Evolutionary conservation across 2,888 invertebrate species (phyloP), one percentile per base, ranked within the genome.

Genomic region (Lasioglossum vierecki): DNA sequence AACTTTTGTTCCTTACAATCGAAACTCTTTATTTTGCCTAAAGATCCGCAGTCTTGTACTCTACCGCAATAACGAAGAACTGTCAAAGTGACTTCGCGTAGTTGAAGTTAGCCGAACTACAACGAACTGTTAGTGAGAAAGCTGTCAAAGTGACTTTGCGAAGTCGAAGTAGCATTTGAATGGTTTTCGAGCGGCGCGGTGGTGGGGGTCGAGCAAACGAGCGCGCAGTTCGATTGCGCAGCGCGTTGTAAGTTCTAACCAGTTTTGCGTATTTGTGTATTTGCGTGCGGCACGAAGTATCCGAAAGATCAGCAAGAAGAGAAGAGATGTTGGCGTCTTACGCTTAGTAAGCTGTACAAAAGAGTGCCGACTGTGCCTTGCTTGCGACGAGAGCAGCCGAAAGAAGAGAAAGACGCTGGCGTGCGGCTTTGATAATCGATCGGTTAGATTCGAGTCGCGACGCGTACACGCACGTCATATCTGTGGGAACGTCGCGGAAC

Each of bases 401-500:
- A 82, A 82, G 81, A 75, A 82, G 76, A 76, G 79, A 76, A 87
- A 79, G 78, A 79, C 63, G 46, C 11, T 46, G 60, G 46, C 76
- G 30, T 22, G 63, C 75, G 74, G 44, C 74, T 86, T 86, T 84
- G 57, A 79, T 77, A 82, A 84, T 87, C 88, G 84, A 87, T 82
- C 68, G 78, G 74, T 72, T 76, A 70, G 30, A 76, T 57, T 78
- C 44, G 75, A 82, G 80, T 80, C 82, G 84, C 81, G 79, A 85
- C 77, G 89, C 82, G 86, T 88, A 77, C 74, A 80, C 79, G 60
- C 41, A 39, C 39, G 39, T 35, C 30, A 83, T 83, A 80, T 88
- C 76, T 82, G 39, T 71, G 74, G 90, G 90, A 93, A 91, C 89
- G 80, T 81, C 73, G 68, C 84, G 92, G 90, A 91, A 91, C 72